Evolutionary conservation across 2,797 vertebrate species (phyloP).

Genomic region (Parambassis ranga): DNA sequence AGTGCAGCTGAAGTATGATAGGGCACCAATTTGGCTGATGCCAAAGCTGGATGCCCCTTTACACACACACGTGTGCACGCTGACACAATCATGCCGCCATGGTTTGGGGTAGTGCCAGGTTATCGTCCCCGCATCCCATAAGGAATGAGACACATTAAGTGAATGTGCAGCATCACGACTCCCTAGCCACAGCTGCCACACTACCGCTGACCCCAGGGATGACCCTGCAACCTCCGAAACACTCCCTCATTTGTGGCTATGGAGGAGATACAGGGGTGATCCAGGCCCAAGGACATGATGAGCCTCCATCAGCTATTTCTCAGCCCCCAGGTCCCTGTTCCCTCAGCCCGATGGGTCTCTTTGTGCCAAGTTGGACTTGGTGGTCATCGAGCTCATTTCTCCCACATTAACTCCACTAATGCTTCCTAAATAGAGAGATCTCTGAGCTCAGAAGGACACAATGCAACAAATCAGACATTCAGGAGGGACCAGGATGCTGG

Average conservation of each 20-base stretch:
- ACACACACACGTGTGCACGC: slow-evolving; percentile 31
- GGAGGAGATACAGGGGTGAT: slow-evolving; percentile 46
- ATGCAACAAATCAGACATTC: slow-evolving; percentile 19
- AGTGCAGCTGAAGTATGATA: slow-evolving; percentile 62
- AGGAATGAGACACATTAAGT: slow-evolving; percentile 71
- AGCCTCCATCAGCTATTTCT: slow-evolving; percentile 63
- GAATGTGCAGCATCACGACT: slow-evolving; percentile 60
- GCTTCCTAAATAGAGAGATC: slow-evolving; percentile 73
- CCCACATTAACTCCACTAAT: slow-evolving; percentile 76
- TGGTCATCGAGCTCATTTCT: slow-evolving; percentile 70
- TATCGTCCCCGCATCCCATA: slow-evolving; percentile 62
- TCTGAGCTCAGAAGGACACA: slow-evolving; percentile 51
- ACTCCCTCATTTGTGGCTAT: neutral
- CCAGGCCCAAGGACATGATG: slow-evolving; percentile 67
- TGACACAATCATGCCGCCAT: slow-evolving; percentile 34
- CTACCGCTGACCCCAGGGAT: slow-evolving; percentile 57
- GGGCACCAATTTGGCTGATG: slow-evolving; percentile 66
- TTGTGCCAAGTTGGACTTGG: slow-evolving; percentile 66
- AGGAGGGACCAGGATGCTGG: neutral
- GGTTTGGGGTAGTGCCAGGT: slow-evolving; percentile 69
- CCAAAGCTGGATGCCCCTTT: slow-evolving; percentile 35
- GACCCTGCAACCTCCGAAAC: slow-evolving; percentile 46
- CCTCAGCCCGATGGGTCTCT: slow-evolving; percentile 20
- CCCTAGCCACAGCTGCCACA: slow-evolving; percentile 63
- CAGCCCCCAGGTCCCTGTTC: slow-evolving; percentile 47